These are phyloP conservation scores for Lophura nycthemera DNA, from an alignment of 2,113 vertebrate species.

Conservation along the genomic window DNA sequence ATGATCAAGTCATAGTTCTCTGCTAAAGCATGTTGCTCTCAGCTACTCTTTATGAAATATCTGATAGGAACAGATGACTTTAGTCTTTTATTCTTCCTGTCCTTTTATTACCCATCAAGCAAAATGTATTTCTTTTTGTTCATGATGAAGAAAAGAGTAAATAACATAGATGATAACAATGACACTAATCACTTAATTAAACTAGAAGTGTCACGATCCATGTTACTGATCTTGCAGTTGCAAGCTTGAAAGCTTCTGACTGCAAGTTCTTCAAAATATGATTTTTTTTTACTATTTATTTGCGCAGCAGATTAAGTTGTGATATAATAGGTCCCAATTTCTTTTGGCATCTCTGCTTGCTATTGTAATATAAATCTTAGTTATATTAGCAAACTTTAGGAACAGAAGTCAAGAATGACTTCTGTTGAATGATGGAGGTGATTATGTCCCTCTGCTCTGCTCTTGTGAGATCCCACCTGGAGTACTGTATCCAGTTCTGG, in stretches of 20 bases:
- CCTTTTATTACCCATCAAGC: not conserved
- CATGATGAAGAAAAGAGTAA: not conserved
- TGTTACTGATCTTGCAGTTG: not conserved
- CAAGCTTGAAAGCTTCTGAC: rapidly evolving
- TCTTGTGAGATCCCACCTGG: too few relatives aligned
- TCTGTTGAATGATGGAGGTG: too few relatives aligned
- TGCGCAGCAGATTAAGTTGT: not conserved
- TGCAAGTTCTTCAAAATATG: not conserved
- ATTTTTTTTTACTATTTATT: not conserved
- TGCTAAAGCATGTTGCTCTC: not conserved
- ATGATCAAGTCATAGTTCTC: too few relatives aligned
- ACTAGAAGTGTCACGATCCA: not conserved
- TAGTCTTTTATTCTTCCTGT: not conserved
- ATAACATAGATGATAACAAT: not conserved
- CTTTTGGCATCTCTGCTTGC: not conserved
- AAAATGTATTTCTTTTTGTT: not conserved
- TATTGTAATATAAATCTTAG: conserved; percentile 18
- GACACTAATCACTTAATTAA: not conserved
- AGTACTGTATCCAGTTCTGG: too few relatives aligned
- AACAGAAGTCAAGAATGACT: not conserved
- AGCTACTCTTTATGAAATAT: not conserved
- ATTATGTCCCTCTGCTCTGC: too few relatives aligned
- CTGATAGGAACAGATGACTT: not conserved
- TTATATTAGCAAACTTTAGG: not conserved
- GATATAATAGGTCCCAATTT: not conserved